phyloP scores from a whole-genome alignment of 2,113 vertebrate genomes.

The Lepus europaeus region DNA sequence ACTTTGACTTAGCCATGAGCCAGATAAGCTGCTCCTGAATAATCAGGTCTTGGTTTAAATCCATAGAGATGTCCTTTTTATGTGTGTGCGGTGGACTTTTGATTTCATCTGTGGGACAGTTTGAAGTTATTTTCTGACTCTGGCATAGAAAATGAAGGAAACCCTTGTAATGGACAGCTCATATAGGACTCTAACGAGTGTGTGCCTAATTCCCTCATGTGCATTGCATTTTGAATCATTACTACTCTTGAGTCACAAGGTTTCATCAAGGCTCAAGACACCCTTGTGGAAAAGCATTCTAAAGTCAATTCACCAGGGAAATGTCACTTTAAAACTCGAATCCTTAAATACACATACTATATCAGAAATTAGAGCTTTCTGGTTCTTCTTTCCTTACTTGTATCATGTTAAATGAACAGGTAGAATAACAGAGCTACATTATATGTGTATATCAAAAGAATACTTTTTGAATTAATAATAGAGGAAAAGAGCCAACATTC shows the following conservation, averaged over 20 bases:
- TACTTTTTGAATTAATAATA: not conserved
- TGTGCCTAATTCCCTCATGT: conserved; percentile 60
- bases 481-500: not conserved
- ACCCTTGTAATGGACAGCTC: conserved; percentile 43
- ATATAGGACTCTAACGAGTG: conserved; percentile 53
- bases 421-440: not conserved
- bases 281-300: conserved; percentile 8
- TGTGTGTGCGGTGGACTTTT: conserved; percentile 79
- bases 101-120: conserved; percentile 75
- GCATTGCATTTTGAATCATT: conserved; percentile 52
- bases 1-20: conserved; percentile 81
- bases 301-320: conserved; percentile 29
- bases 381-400: not conserved
- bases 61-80: conserved; percentile 73
- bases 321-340: not conserved
- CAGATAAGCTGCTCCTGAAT: conserved; percentile 79
- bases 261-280: conserved; percentile 25
- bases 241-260: conserved; percentile 51
- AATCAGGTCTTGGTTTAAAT: conserved; percentile 79
- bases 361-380: not conserved
- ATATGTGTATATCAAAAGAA: not conserved
- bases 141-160: conserved; percentile 77
- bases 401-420: not conserved
- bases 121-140: conserved; percentile 80
- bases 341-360: conserved; percentile 13